Evolutionary conservation across 2,888 invertebrate genomes (phyloP).

Genomic region (Brenthis hecate): DNA sequence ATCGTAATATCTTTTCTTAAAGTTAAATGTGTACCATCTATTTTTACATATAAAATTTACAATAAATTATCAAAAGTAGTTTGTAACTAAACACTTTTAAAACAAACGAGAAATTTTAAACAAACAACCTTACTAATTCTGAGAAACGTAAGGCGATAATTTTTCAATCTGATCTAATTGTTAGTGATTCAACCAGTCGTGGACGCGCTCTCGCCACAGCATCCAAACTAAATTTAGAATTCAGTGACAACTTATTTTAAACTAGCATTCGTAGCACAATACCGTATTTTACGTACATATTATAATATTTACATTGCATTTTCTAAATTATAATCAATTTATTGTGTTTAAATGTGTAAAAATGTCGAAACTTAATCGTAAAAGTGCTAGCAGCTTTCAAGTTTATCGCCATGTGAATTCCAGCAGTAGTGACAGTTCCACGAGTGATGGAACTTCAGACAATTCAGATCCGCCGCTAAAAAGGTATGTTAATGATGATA

Average conservation of each 20-base stretch:
- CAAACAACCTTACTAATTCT: constrained; percentile 28
- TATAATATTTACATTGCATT: background rate
- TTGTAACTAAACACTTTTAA: too few relatives aligned
- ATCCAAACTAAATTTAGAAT: constrained; percentile 66
- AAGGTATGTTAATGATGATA: constrained; percentile 49
- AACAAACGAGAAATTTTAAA: background rate
- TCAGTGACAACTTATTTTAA: constrained; percentile 65
- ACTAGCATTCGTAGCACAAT: constrained; percentile 43
- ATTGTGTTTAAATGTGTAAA: constrained; percentile 24
- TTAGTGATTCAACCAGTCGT: constrained; percentile 51
- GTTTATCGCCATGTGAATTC: constrained; percentile 56
- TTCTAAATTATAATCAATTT: constrained; percentile 17
- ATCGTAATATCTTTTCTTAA: too few relatives aligned
- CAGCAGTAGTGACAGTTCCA: constrained; percentile 63
- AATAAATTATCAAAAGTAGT: too few relatives aligned
- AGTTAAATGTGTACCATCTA: too few relatives aligned
- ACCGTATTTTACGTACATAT: constrained; percentile 47
- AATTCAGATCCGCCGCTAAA: constrained; percentile 63
- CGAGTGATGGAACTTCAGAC: constrained; percentile 62
- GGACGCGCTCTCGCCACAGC: constrained; percentile 46
- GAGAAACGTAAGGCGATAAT: constrained; percentile 30
- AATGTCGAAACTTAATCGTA: constrained; percentile 47
- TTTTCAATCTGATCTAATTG: constrained; percentile 55
- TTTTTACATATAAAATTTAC: too few relatives aligned
- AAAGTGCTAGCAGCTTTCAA: constrained; percentile 58